Conservation (phyloP, 2,888 invertebrate genomes). For the Oligia latruncula region DNA sequence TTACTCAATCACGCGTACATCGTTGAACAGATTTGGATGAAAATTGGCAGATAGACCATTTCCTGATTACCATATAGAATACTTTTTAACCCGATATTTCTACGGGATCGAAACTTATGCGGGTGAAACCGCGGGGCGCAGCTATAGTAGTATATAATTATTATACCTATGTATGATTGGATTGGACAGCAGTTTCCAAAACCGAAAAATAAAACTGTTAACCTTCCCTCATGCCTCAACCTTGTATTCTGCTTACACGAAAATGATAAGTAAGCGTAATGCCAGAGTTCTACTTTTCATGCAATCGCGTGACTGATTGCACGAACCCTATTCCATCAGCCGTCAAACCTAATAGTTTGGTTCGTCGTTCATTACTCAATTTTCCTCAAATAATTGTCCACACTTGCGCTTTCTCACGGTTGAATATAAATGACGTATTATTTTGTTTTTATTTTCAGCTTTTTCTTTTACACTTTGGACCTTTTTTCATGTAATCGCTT, state of each 20-base stretch:
- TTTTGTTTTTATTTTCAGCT: slow-evolving; percentile 45
- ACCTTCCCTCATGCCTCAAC: neutral
- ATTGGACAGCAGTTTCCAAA: neutral
- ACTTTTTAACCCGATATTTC: no score
- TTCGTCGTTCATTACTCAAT: slow-evolving; percentile 54
- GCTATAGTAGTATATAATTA: no score
- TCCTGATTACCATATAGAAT: no score
- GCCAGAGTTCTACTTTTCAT: neutral
- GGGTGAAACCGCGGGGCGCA: no score
- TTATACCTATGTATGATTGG: no score
- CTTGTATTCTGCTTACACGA: neutral
- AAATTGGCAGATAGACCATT: no score
- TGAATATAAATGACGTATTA: slow-evolving; percentile 28
- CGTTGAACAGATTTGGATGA: no score
- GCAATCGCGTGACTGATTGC: slow-evolving; percentile 52
- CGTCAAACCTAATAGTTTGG: slow-evolving; percentile 39
- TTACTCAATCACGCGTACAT: no score
- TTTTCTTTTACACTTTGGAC: neutral
- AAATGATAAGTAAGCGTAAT: slow-evolving; percentile 8
- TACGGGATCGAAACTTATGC: no score
- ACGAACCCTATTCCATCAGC: slow-evolving; percentile 48
- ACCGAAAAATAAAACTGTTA: neutral
- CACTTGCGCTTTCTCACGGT: slow-evolving; percentile 51
- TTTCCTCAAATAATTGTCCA: slow-evolving; percentile 52
- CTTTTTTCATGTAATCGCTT: slow-evolving; percentile 29